Evolutionary conservation across 2,888 invertebrate species (phyloP), one percentile per base, ranked within the genome.

Genomic region (Unio pictorum): DNA sequence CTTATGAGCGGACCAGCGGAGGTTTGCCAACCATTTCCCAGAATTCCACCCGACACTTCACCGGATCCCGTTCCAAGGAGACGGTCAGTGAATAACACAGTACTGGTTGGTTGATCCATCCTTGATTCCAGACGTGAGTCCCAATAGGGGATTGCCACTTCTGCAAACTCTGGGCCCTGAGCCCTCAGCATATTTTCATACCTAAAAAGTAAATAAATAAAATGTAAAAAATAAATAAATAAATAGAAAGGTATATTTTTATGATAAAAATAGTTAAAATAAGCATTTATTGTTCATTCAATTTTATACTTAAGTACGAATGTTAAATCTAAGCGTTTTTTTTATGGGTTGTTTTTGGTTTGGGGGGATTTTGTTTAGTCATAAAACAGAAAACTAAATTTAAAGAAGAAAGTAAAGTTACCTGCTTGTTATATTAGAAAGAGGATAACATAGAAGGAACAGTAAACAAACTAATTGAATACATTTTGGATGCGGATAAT

Each of bases 71-170:
- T 77, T 5, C 85, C 85, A 23, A 83, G 58, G 55, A 84, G 79
- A 3, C 75, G 73, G 3, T 76, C 67, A 26, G 78, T 73, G 73
- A 82, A 86, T 28, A 86, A 54, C 23, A 79, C 73, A 4, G 86
- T 84, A 3, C 71, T 56, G 0, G 68, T 54, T 6, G 82, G 69
- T 55, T 74, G 68, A 6, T 73, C 73, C 2, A 76, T 64, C 26
- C 73, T 63, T 6, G 61, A 64, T 59, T 86, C 85, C n/a, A 85
- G 63, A 3, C 79, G 73, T 8, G 79, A 79, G 70, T 85, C 85
- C 82, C 84, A 84, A 75, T 83, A 86, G 0, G 86, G 85, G 5
- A 86, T 34, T 11, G 81, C 76, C 0, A 86, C 75, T 8, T 72
- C 66, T 7, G 74, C 74, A 17, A 83, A 79, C 23, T 68, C 56